These are phyloP conservation scores for Piprites chloris DNA, from an alignment of 2,113 vertebrate species.

Conservation along the genomic window DNA sequence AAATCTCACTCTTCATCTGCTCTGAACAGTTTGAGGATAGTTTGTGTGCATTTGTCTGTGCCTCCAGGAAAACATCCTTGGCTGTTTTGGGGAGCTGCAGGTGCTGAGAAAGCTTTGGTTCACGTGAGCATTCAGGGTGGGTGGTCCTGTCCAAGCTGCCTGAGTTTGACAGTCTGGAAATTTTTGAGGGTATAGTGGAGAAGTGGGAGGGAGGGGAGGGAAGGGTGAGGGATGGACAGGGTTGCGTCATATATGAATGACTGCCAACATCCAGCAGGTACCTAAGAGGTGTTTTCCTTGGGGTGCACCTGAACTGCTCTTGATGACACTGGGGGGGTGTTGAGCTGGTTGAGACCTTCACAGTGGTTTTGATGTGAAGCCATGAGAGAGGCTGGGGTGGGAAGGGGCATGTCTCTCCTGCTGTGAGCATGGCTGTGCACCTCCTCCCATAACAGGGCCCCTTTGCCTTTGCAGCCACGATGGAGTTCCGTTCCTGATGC, in stretches of 20 bases:
- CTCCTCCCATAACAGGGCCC: not conserved
- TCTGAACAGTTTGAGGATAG: not conserved
- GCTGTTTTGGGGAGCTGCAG: not conserved
- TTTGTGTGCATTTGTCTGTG: not conserved
- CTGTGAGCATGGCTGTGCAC: accelerated
- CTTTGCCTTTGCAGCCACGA: conserved; percentile 78
- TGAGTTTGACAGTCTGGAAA: accelerated
- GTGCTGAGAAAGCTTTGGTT: not conserved
- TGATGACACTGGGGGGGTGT: not conserved
- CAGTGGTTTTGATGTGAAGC: not conserved
- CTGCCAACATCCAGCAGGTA: not conserved
- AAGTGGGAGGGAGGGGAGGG: not conserved
- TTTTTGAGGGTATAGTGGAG: not conserved
- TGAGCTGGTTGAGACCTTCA: not conserved
- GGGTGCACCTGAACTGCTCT: not conserved
- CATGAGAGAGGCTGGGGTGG: not conserved
- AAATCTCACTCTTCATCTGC: not conserved
- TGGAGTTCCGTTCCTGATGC: conserved; percentile 92
- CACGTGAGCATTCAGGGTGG: not conserved
- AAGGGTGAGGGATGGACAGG: not conserved
- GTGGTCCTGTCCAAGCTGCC: not conserved
- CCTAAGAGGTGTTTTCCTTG: not conserved
- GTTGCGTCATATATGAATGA: not conserved
- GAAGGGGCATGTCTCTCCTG: not conserved
- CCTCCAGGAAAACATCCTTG: not conserved